Evolutionary conservation across 2,113 vertebrate genomes (phyloP).

Genomic region (Psittacus erithacus): DNA sequence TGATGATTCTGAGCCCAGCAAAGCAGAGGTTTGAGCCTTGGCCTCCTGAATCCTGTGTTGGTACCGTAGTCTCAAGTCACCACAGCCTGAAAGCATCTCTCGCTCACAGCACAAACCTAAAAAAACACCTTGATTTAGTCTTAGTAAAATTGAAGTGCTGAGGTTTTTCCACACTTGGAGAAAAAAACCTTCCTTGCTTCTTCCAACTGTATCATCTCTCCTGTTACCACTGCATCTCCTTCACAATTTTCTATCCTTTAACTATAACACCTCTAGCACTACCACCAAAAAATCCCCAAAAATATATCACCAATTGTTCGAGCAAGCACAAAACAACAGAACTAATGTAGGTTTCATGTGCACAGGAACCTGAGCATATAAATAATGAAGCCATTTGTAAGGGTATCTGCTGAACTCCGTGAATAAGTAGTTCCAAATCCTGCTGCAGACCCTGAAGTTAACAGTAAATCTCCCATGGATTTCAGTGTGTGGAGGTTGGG

Average conservation of each 20-base stretch:
- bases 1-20: background rate
- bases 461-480: constrained; percentile 24
- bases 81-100: background rate
- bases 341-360: background rate
- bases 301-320: background rate
- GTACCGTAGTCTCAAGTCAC: background rate
- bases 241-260: background rate
- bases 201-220: background rate
- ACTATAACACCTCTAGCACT: background rate
- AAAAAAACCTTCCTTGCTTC: background rate
- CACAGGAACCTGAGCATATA: background rate
- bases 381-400: constrained; percentile 16
- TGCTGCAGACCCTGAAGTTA: background rate
- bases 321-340: background rate
- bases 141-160: background rate
- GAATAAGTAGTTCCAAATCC: background rate
- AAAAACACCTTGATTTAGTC: background rate
- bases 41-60: background rate
- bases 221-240: background rate
- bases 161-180: background rate
- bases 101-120: background rate
- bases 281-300: background rate
- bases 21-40: background rate
- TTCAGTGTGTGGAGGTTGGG: constrained; percentile 10
- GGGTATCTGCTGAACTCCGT: background rate